phyloP scores from a whole-genome alignment of 1,140 invertebrate species.

The Mycetomoellerius zeteki region DNA sequence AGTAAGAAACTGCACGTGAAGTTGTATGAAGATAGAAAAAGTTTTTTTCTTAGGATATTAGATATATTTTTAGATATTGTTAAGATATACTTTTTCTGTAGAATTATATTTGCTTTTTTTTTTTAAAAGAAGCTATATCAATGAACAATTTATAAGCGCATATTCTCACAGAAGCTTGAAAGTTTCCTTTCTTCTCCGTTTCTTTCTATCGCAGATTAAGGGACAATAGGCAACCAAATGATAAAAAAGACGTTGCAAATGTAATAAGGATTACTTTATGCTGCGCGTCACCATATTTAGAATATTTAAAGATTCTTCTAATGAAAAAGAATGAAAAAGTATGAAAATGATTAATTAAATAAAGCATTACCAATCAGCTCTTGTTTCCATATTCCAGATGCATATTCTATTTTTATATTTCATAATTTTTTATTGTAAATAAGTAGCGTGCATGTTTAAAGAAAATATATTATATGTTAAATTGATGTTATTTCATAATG shows the following conservation, averaged over 20 bases:
- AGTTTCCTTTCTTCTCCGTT: neutral
- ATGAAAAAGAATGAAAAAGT: neutral
- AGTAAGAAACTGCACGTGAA: neutral
- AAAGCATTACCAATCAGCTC: neutral
- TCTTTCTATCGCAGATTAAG: neutral
- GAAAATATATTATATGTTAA: neutral
- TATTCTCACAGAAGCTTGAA: neutral
- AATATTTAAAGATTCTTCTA: neutral
- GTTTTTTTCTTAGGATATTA: neutral
- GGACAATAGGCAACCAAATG: neutral
- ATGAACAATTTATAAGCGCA: neutral
- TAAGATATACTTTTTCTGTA: neutral
- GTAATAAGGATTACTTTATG: neutral
- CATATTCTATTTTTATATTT: constrained; percentile 18
- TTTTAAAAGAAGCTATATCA: neutral
- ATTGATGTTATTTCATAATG: constrained; percentile 10
- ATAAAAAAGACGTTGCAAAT: neutral
- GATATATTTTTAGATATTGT: neutral
- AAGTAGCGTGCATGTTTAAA: neutral
- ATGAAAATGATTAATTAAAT: neutral
- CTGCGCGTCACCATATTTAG: neutral
- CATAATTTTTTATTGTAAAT: neutral
- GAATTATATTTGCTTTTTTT: neutral
- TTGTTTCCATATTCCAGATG: neutral
- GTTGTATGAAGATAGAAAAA: neutral